Base-by-base conservation (phyloP, 1,140 invertebrate genomes). In the Leptonema lineaticorne region DNA sequence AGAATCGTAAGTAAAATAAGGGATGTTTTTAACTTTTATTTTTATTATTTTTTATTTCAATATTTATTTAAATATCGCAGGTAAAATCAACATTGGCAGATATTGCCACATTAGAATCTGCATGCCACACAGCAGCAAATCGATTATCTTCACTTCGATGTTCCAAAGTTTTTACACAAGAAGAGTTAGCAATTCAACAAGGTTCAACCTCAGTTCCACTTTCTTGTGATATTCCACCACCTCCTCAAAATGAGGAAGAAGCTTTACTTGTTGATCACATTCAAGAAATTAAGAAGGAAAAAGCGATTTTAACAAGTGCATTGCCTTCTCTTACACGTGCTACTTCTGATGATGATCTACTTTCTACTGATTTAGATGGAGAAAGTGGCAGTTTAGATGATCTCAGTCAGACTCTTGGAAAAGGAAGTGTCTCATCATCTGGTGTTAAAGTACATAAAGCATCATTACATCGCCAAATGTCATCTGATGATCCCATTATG, bases 71-170 rank as follows among this genome's bases (percentile, higher is more conserved):
- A n/a, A n/a, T 20, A 22, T 57, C 71, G 77, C 88, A 94, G 78
- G 87, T 95, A 0, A 85, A 87, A 58, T 85, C 86, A 16, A 95
- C 93, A 3, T 79, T 97, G 26, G 90, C 88, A 28, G 94, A 97
- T 77, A 96, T 97, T 72, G 91, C 91, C 74, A 94, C 92, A 0
- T 80, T 97, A 58, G 94, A 97, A 72, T 86, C 87, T 1, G 92
- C 91, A 22, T 88, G 88, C 75, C 89, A 91, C 69, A 91, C 90
- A 7, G 91, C 91, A 1, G 88, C 86, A 0, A 85, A 89, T 75
- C 82, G 92, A 4, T 79, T 94, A 1, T 90, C 87, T 33, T 89
- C 88, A 59, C 79, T 94, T 63, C 81, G 91, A 59, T 88, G 87
- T 56, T 90, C 89, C 0, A 91, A 90, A 79, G 88, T 90, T 60